Conservation (phyloP, 2,797 vertebrate species). For the Xenops minutus region DNA sequence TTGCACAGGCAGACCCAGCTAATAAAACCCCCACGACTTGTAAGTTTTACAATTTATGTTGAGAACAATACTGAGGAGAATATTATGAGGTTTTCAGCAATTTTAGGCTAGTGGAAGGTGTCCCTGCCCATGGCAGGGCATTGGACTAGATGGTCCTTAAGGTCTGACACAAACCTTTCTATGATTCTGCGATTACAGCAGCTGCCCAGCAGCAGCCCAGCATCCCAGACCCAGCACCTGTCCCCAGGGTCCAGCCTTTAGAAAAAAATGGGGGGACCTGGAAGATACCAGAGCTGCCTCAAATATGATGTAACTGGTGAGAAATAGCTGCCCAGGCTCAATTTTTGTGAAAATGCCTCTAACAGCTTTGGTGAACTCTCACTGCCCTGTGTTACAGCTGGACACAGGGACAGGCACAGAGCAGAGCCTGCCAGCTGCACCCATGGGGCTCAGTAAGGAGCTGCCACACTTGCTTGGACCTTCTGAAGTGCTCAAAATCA, state of each 20-base stretch:
- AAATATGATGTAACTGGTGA: neutral
- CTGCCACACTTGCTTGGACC: rapidly evolving
- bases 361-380: rapidly evolving
- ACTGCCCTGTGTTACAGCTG: rapidly evolving
- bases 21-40: rapidly evolving
- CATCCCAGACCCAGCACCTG: neutral
- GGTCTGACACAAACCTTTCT: neutral
- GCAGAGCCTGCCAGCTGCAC: neutral
- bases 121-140: neutral
- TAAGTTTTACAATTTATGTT: rapidly evolving
- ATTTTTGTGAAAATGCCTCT: neutral
- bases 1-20: neutral
- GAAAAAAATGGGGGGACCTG: neutral
- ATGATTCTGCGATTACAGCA: neutral
- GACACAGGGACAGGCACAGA: neutral
- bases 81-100: neutral
- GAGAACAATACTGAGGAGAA: neutral
- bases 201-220: neutral
- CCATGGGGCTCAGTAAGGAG: neutral
- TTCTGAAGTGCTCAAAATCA: neutral
- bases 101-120: neutral
- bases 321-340: rapidly evolving
- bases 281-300: neutral
- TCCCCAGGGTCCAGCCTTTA: neutral
- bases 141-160: neutral